Evolutionary conservation across 1,140 invertebrate species (phyloP).

Genomic region (Apis dorsata): DNA sequence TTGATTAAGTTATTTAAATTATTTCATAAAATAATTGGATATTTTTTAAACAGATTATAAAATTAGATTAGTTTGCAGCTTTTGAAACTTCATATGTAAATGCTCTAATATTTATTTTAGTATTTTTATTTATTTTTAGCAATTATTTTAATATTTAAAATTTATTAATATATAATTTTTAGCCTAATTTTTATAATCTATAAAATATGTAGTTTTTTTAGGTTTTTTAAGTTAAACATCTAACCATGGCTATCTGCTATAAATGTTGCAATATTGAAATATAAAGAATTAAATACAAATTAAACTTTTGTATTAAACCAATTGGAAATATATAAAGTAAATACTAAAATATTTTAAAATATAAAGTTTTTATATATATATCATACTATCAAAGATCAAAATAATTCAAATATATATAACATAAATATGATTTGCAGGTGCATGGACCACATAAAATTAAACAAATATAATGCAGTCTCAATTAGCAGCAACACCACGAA

Average conservation of each 20-base stretch:
- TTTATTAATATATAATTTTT: not conserved
- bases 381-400: not conserved
- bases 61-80: not conserved
- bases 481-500: conserved; percentile 69
- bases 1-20: not conserved
- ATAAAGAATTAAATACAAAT: not conserved
- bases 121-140: not conserved
- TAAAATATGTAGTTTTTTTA: conserved; percentile 12
- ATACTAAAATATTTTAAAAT: not conserved
- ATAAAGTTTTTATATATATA: not conserved
- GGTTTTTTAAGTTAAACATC: conserved; percentile 28
- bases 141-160: not conserved
- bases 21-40: not conserved
- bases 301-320: not conserved
- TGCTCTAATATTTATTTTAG: not conserved
- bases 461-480: conserved; percentile 69
- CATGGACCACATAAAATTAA: conserved; percentile 46
- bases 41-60: not conserved
- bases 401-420: too few relatives aligned
- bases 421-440: conserved; percentile 71
- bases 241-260: not conserved
- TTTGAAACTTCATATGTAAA: not conserved
- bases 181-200: not conserved
- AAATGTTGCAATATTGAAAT: conserved; percentile 3
- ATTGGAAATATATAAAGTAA: not conserved